phyloP scores from a whole-genome alignment of 1,140 invertebrate genomes.

The Drosophila albomicans region DNA sequence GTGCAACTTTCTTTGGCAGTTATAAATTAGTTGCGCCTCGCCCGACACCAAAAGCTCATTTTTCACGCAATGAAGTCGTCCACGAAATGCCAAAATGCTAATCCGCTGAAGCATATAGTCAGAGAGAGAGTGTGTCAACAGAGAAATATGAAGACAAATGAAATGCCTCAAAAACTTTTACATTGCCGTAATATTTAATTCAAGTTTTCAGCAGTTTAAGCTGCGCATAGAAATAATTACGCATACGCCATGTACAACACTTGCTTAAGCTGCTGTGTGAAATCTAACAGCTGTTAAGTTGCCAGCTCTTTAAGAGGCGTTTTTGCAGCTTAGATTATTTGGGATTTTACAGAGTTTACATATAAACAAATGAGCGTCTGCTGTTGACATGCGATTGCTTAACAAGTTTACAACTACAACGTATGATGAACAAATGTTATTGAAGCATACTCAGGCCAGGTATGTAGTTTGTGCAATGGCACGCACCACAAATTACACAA shows the following conservation, averaged over 20 bases:
- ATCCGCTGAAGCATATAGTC: conserved; percentile 16
- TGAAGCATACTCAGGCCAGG: conserved; percentile 21
- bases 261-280: no score
- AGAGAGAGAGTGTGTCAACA: conserved; percentile 4
- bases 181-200: not conserved
- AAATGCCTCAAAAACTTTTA: not conserved
- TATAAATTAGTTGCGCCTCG: conserved; percentile 67
- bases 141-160: conserved; percentile 28
- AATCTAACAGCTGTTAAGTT: not conserved
- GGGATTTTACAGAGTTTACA: conserved; percentile 5
- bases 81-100: conserved; percentile 19
- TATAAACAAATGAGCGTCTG: conserved; percentile 17
- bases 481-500: conserved; percentile 70
- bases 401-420: conserved; percentile 9
- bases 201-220: no score
- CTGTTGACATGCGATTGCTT: conserved; percentile 11
- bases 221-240: no score
- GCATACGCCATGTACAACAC: no score
- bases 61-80: conserved; percentile 44
- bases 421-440: conserved; percentile 27
- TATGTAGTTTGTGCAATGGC: conserved; percentile 15
- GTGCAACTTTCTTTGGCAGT: conserved; percentile 66
- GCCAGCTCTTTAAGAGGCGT: not conserved
- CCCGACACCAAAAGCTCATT: conserved; percentile 44
- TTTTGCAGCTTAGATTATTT: conserved; percentile 19